Base-by-base conservation (phyloP, 92 coral and sea anemone species). In the Anthopleura xanthogrammica region DNA sequence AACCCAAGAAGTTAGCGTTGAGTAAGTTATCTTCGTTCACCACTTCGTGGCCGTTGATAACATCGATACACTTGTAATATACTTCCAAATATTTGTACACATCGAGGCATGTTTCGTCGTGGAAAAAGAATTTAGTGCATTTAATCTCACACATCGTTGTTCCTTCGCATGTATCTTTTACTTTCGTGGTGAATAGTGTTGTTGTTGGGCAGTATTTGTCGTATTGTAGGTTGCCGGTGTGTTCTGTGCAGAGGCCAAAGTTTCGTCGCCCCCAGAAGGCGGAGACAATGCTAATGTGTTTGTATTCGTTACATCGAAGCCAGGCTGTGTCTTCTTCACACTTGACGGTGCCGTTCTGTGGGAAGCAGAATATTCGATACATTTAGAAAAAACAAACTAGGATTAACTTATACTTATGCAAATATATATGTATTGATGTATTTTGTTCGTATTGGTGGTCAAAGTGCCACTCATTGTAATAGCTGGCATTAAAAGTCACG, bases 221-320 rank as follows among this genome's bases (percentile, higher is more conserved):
- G 22, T 83, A 55, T 79, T 80, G 16, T 73, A 97, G 90, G 76
- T 82, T 90, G 43, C 99, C 99, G 29, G 97, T 97, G 94, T 97
- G 99, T 81, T 97, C 99, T 71, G 95, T 92, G 89, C 99, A 97
- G 75, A 97, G 92, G 88, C 99, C 99, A 80, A 97, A 97, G 93
- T 97, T 94, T 83, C 99, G 94, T 75, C 99, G 92, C 82, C 99
- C 99, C 99, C 99, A 97, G 92, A 97, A 97, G 77, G 99, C 99
- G 72, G 99, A 97, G 87, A 97, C 92, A 57, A 97, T 97, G 94
- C 98, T 94, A 77, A 97, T 97, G 98, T 97, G 99, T 89, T 97
- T 97, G 99, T 97, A 97, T 83, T 97, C 99, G 88, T 97, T 97
- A 76, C 99, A 97, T 87, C 99, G 83, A 70, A 97, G 89, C 99